Percentiles rank a stretch among this genome's conserved stretches.
phyloP scores from a whole-genome alignment of 2,797 vertebrate species.

The Brotula barbata region DNA sequence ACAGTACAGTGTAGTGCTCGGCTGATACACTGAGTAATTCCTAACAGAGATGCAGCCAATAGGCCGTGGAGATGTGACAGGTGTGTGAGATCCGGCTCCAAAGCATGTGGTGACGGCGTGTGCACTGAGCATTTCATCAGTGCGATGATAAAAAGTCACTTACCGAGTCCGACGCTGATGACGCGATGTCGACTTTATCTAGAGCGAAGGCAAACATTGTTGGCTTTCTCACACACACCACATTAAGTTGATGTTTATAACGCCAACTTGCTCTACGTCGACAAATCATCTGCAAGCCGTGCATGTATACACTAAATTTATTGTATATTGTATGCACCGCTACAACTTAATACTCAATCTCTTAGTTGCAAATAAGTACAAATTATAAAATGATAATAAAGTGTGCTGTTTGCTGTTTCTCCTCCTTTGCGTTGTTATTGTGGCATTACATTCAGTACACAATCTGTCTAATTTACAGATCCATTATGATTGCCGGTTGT shows the following conservation, averaged over 20 bases:
- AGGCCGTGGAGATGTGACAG: too few relatives aligned
- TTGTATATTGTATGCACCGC: slow-evolving; percentile 65
- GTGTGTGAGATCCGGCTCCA: too few relatives aligned
- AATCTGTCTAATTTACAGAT: slow-evolving; percentile 1
- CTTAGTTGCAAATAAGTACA: slow-evolving; percentile 72
- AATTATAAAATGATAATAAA: slow-evolving; percentile 72
- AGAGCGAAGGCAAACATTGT: slow-evolving; percentile 43
- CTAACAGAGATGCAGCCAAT: too few relatives aligned
- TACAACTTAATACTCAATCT: slow-evolving; percentile 52
- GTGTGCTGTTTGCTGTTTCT: slow-evolving; percentile 54
- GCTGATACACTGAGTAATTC: too few relatives aligned
- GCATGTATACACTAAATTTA: slow-evolving; percentile 71
- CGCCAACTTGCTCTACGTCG: slow-evolving; percentile 15
- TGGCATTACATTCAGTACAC: not conserved
- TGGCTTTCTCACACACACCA: slow-evolving; percentile 48
- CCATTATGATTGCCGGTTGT: slow-evolving; percentile 17
- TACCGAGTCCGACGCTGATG: too few relatives aligned
- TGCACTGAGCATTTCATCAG: too few relatives aligned
- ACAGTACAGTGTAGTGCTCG: too few relatives aligned
- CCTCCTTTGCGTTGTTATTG: slow-evolving; percentile 51
- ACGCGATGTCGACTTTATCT: too few relatives aligned
- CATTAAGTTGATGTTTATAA: slow-evolving; percentile 40
- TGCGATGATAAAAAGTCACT: too few relatives aligned
- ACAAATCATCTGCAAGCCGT: slow-evolving; percentile 50
- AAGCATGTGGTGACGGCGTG: too few relatives aligned